A percentile compares a stretch with the other conserved stretches of the same genome.
Evolutionary conservation across 2,797 vertebrate species (phyloP).

Genomic region (Pelodytes ibericus): DNA sequence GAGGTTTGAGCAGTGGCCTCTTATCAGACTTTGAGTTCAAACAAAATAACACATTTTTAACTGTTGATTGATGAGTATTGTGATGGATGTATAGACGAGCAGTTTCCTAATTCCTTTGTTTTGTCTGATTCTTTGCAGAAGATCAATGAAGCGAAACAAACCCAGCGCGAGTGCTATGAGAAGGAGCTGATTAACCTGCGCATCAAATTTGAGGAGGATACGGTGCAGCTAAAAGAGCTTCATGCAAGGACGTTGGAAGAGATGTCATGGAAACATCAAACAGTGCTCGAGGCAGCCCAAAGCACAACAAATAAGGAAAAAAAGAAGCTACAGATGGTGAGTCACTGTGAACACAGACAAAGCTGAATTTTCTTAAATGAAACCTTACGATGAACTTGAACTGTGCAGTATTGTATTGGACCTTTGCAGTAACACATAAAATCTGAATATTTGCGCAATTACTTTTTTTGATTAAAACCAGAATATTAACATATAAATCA

Average conservation of each 20-base stretch:
- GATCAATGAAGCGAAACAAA: conserved; percentile 86
- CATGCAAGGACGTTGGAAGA: conserved; percentile 90
- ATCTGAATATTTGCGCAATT: too few relatives aligned
- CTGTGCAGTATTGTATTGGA: too few relatives aligned
- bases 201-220: conserved; percentile 86
- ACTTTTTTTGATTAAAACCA: too few relatives aligned
- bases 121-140: conserved; percentile 72
- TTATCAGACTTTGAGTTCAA: neutral
- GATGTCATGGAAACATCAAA: conserved; percentile 86
- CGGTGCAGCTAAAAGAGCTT: conserved; percentile 84
- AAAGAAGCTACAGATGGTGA: conserved; percentile 87
- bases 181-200: conserved; percentile 84
- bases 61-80: conserved; percentile 23
- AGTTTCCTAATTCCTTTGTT: conserved; percentile 46
- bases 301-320: conserved; percentile 84
- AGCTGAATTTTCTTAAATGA: neutral
- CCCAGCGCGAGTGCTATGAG: conserved; percentile 83
- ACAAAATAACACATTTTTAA: too few relatives aligned
- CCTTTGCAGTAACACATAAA: too few relatives aligned
- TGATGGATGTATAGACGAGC: conserved; percentile 30
- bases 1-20: too few relatives aligned
- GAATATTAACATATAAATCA: too few relatives aligned
- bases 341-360: conserved; percentile 32
- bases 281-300: conserved; percentile 83
- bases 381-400: neutral